Conservation (phyloP, 2,888 invertebrate species). For the Artemia sp. region DNA sequence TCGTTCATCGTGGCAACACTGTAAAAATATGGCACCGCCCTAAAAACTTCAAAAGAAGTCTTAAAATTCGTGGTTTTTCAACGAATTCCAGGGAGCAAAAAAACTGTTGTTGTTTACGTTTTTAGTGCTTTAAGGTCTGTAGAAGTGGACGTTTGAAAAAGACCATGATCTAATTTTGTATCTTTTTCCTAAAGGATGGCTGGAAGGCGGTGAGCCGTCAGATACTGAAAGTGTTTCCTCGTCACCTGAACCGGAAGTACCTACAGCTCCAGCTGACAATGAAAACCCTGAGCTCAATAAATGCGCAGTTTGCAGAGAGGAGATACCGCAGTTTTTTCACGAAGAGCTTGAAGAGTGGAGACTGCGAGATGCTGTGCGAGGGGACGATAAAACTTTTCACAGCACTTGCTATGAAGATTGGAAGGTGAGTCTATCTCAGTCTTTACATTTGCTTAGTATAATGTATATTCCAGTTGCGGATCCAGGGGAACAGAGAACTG, state of each 20-base stretch:
- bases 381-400: slow-evolving; percentile 62
- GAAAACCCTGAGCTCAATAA: slow-evolving; percentile 43
- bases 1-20: too few species aligned
- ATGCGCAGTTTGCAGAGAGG: slow-evolving; percentile 81
- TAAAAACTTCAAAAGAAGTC: too few species aligned
- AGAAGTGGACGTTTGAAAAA: neutral
- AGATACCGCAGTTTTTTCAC: slow-evolving; percentile 85
- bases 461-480: too few species aligned
- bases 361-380: slow-evolving; percentile 51
- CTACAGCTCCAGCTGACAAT: slow-evolving; percentile 51
- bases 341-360: slow-evolving; percentile 98
- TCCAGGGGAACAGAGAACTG: too few species aligned
- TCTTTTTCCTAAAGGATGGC: slow-evolving; percentile 16
- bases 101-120: neutral
- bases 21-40: too few species aligned
- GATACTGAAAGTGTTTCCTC: slow-evolving; percentile 16
- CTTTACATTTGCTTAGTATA: too few species aligned
- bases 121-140: slow-evolving; percentile 11
- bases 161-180: slow-evolving; percentile 16
- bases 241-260: slow-evolving; percentile 35
- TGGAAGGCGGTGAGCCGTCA: slow-evolving; percentile 4
- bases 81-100: too few species aligned
- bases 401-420: slow-evolving; percentile 76
- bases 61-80: too few species aligned
- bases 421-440: slow-evolving; percentile 40